Evolutionary conservation across 2,797 vertebrate species (phyloP).

Genomic region (Florisuga fusca): DNA sequence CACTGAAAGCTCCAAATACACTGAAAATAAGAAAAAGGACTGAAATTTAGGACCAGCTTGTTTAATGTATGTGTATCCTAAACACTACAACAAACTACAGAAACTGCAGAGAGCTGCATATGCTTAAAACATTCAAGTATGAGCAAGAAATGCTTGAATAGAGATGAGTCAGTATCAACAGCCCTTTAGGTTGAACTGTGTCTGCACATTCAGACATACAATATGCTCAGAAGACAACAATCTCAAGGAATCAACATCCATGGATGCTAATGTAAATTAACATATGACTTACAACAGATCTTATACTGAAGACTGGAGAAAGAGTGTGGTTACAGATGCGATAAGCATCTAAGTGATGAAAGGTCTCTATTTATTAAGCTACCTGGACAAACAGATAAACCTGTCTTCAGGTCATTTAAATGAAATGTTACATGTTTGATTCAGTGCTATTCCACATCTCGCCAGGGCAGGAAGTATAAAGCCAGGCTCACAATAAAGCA

Average conservation of each 20-base stretch:
- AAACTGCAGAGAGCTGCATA: neutral
- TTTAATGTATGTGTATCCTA: neutral
- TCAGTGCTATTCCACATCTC: neutral
- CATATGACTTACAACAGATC: constrained; percentile 11
- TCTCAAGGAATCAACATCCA: neutral
- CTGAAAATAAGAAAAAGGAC: neutral
- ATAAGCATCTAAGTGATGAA: constrained; percentile 53
- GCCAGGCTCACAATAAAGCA: neutral
- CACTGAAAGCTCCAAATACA: neutral
- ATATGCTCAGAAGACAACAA: constrained; percentile 51
- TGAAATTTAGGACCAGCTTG: neutral
- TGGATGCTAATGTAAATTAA: constrained; percentile 38
- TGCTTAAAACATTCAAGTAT: neutral
- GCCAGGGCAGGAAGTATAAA: neutral
- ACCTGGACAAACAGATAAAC: constrained; percentile 31
- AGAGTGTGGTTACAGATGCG: constrained; percentile 14
- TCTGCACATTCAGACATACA: neutral
- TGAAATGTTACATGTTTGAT: neutral
- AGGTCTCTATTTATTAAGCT: constrained; percentile 27
- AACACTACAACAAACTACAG: neutral
- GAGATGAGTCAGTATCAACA: constrained; percentile 37
- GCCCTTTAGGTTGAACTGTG: constrained; percentile 11
- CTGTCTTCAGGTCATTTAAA: neutral
- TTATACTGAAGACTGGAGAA: neutral
- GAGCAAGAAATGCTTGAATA: constrained; percentile 43